These are phyloP conservation scores for Spialia ferax DNA, from an alignment of 2,888 invertebrate genomes.

Conservation along the genomic window DNA sequence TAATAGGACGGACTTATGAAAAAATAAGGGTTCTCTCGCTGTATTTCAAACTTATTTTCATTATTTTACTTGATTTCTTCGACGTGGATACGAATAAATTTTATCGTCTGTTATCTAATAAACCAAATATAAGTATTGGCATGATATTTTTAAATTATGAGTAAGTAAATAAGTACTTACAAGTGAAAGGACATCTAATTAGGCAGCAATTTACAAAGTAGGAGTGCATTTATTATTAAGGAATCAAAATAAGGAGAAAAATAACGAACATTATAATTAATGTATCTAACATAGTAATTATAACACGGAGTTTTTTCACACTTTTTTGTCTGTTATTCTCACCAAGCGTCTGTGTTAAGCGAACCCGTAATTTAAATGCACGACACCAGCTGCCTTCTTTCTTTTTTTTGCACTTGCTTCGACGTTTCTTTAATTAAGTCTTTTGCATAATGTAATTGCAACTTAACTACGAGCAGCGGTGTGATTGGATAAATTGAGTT, in stretches of 20 bases:
- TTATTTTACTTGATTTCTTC: no score
- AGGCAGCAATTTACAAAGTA: no score
- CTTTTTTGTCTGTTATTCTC: not conserved
- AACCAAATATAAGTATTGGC: not conserved
- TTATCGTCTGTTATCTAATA: not conserved
- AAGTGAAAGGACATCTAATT: no score
- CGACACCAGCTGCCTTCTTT: constrained; percentile 20
- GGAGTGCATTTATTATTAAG: not conserved
- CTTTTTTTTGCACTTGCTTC: constrained; percentile 19
- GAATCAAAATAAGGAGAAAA: not conserved
- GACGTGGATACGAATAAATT: no score
- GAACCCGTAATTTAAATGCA: constrained; percentile 24
- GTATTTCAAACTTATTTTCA: no score
- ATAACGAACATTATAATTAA: not conserved
- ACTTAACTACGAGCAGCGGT: constrained; percentile 7
- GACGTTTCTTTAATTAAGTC: constrained; percentile 23
- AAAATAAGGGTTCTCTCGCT: no score
- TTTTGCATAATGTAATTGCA: constrained; percentile 21
- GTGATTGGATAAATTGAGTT: not conserved
- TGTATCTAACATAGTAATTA: no score
- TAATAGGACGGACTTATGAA: not conserved
- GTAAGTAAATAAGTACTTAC: no score
- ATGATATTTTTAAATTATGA: no score
- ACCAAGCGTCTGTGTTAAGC: not conserved
- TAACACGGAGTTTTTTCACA: not conserved